Evolutionary conservation across 2,113 vertebrate species (phyloP).

Genomic region (Leptocoma aspasia): DNA sequence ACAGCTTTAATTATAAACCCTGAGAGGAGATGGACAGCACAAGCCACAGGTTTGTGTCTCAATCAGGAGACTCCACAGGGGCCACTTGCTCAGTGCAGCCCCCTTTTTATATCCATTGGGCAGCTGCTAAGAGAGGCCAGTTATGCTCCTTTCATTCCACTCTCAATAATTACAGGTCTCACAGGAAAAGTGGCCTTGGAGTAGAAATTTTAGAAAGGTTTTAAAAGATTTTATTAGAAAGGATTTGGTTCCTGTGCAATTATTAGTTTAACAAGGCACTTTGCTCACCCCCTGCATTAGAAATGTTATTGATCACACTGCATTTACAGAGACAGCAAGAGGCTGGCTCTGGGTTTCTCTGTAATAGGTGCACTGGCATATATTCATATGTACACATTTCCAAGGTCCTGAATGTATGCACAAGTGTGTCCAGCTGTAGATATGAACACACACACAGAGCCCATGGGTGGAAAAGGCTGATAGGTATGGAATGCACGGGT

Average conservation of each 20-base stretch:
- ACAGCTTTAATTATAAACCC: conserved; percentile 22
- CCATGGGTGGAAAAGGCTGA: not conserved
- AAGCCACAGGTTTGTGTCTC: conserved; percentile 7
- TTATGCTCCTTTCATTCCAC: not conserved
- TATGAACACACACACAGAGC: not conserved
- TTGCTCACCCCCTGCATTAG: not conserved
- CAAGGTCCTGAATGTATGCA: not conserved
- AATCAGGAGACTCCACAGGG: conserved; percentile 6
- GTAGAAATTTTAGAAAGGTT: conserved; percentile 40
- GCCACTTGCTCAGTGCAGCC: not conserved
- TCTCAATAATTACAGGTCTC: conserved; percentile 42
- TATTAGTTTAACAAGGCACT: conserved; percentile 51
- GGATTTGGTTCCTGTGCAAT: conserved; percentile 39
- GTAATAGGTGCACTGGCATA: not conserved
- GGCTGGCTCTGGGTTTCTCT: not conserved
- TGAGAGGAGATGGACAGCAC: not conserved
- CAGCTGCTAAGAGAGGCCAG: not conserved
- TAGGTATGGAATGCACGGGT: not conserved
- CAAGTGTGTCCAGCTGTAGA: not conserved
- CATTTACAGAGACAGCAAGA: not conserved
- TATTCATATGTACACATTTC: not conserved
- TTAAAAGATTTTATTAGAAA: conserved; percentile 47
- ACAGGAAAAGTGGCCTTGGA: conserved; percentile 18
- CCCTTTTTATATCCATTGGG: not conserved
- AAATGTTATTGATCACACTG: conserved; percentile 17